A percentile compares a stretch with the other conserved stretches of the same genome.
phyloP scores from a whole-genome alignment of 2,797 vertebrate species.

The Myoxocephalus aenaeus region DNA sequence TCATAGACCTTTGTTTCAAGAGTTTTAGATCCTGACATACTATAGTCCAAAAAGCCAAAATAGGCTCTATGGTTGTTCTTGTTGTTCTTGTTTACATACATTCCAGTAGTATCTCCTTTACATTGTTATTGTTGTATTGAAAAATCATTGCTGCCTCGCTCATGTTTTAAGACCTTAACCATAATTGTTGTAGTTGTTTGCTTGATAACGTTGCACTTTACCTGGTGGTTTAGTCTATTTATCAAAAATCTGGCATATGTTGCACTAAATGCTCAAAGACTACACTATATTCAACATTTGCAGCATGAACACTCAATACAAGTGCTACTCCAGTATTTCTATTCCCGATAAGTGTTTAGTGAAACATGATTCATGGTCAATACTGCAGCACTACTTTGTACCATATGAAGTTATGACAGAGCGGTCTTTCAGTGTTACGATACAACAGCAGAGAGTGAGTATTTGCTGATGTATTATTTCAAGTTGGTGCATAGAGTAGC shows the following conservation, averaged over 20 bases:
- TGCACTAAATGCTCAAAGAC: neutral
- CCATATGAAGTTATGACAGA: neutral
- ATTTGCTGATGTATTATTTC: slow-evolving; percentile 17
- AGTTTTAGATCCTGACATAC: neutral
- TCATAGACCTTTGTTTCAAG: neutral
- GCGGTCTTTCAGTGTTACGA: neutral
- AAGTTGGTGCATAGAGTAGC: slow-evolving; percentile 1
- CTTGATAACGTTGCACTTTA: neutral
- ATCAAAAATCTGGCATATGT: neutral
- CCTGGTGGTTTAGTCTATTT: neutral
- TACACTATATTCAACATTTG: neutral
- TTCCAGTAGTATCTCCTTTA: neutral
- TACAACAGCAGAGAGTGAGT: neutral
- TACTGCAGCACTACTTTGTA: neutral
- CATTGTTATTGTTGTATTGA: neutral
- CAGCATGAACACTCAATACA: neutral
- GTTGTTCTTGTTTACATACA: neutral
- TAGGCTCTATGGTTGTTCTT: neutral
- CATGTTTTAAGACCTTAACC: neutral
- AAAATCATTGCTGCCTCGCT: neutral
- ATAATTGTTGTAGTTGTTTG: neutral
- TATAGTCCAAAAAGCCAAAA: neutral
- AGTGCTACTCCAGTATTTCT: neutral
- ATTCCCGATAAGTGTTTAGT: neutral
- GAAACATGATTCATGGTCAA: neutral